Percentiles rank a stretch among this genome's conserved stretches.
These are phyloP conservation scores for Tromatobia lineatoria DNA, from an alignment of 2,888 invertebrate genomes.

Conservation along the genomic window DNA sequence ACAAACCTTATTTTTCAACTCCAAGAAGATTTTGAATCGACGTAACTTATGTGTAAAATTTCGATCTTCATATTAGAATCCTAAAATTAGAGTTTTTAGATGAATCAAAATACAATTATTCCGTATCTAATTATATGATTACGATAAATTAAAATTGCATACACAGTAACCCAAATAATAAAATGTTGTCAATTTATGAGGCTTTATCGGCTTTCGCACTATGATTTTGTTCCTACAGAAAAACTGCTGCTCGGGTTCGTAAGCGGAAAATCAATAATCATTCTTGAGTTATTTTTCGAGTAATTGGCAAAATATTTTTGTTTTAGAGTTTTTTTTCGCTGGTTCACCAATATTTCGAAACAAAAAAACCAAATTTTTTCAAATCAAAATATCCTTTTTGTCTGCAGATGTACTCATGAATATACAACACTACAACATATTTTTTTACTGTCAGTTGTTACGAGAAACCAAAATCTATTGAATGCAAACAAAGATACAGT, in stretches of 20 bases:
- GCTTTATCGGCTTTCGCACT: background rate
- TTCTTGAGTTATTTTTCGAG: background rate
- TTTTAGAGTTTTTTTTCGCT: too few relatives aligned
- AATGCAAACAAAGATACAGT: background rate
- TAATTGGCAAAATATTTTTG: too few relatives aligned
- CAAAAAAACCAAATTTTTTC: too few relatives aligned
- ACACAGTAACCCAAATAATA: too few relatives aligned
- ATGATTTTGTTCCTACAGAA: background rate
- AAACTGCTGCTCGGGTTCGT: too few relatives aligned
- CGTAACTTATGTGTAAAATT: background rate
- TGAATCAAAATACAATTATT: too few relatives aligned
- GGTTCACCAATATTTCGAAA: too few relatives aligned
- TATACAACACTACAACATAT: background rate
- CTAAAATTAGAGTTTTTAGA: background rate
- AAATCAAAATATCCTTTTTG: too few relatives aligned
- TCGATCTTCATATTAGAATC: background rate
- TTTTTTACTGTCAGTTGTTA: background rate
- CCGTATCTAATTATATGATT: background rate
- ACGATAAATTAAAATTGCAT: background rate
- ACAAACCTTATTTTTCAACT: too few relatives aligned
- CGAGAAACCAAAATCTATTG: background rate
- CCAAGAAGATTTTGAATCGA: too few relatives aligned
- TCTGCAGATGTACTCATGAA: too few relatives aligned
- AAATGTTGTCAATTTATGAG: too few relatives aligned
- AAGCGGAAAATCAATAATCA: background rate